These are phyloP conservation scores for Siniperca knerii DNA, from an alignment of 2,113 vertebrate genomes.

Conservation along the genomic window DNA sequence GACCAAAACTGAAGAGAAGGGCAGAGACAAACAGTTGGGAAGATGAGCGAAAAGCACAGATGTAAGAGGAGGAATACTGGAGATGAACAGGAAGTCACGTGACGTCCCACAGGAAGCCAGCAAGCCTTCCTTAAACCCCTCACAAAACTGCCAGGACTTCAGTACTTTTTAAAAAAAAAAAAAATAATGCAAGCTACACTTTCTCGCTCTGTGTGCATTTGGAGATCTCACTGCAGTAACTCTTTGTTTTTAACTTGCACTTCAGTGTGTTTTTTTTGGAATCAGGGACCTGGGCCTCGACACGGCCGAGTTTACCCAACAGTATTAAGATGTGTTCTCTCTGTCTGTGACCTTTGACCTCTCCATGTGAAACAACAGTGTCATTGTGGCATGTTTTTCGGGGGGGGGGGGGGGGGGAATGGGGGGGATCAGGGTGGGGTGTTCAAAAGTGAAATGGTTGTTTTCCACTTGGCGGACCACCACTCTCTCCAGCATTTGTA, in stretches of 20 bases:
- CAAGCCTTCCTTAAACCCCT: constrained; percentile 40
- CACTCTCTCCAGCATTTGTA: constrained; percentile 87
- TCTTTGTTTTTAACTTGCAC: constrained; percentile 84
- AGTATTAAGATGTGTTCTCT: constrained; percentile 94
- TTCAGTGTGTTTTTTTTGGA: constrained; percentile 63
- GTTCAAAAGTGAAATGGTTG: constrained; percentile 32
- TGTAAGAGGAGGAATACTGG: constrained; percentile 37
- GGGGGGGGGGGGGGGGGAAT: constrained; percentile 12
- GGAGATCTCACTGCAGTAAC: constrained; percentile 72
- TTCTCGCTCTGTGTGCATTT: constrained; percentile 81
- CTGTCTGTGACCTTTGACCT: constrained; percentile 94
- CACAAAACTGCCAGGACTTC: constrained; percentile 65
- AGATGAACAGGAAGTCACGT: constrained; percentile 63
- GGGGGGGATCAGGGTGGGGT: neutral
- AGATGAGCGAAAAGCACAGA: neutral
- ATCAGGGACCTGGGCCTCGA: constrained; percentile 58
- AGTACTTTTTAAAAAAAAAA: constrained; percentile 43
- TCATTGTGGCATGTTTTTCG: constrained; percentile 92
- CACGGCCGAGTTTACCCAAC: constrained; percentile 90
- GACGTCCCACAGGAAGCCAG: constrained; percentile 70
- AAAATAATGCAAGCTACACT: constrained; percentile 66
- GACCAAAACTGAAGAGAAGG: constrained; percentile 31
- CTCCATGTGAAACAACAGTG: constrained; percentile 92
- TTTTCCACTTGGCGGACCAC: constrained; percentile 65
- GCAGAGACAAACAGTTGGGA: neutral